Base-by-base conservation (phyloP, 2,888 invertebrate species). In the Andrena fulva region DNA sequence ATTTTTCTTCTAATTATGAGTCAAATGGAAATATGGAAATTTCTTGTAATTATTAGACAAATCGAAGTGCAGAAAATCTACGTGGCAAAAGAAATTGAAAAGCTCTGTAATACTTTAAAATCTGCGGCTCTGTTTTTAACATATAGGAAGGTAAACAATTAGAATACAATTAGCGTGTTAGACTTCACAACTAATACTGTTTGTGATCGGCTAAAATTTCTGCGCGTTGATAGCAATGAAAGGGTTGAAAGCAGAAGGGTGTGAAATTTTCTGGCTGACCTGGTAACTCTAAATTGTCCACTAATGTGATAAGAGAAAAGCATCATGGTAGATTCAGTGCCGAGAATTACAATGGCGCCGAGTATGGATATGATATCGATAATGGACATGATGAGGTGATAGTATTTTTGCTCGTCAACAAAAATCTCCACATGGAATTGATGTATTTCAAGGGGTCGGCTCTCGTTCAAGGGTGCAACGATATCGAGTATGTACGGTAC, bases 401-500 rank as follows among this genome's bases (percentile, higher is more conserved):
- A 54, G 24, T 20, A 20, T 20, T 54, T 20, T 54, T 8, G 54
- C 20, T 54, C 54, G 54, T 54, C 54, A n/a, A 54, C 5, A 20
- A 54, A 54, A 2, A 54, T 0, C 20, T 54, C 54, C 54, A 54
- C 54, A 7, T 54, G 54, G 7, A 54, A 54, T 24, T 54, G 54
- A 54, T 24, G 54, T 2, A 54, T n/a, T 20, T 20, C 54, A 54
- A 54, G 54, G 8, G 54, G 54, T 20, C 54, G 80, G 0, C 75
- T 76, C 5, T 42, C n/a, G 52, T 82, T 82, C 12, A 80, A 24
- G 8, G 82, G 82, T 31, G 5, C 52, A 16, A 82, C 2, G 1
- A 69, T 42, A 29, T 82, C 80, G 12, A 80, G 59, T 0, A 82
- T 52, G 7, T 27, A 50, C 20, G 80, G 80, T 52, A 33, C 2